Evolutionary conservation across 2,797 vertebrate genomes (phyloP).

Genomic region (Mus caroli): DNA sequence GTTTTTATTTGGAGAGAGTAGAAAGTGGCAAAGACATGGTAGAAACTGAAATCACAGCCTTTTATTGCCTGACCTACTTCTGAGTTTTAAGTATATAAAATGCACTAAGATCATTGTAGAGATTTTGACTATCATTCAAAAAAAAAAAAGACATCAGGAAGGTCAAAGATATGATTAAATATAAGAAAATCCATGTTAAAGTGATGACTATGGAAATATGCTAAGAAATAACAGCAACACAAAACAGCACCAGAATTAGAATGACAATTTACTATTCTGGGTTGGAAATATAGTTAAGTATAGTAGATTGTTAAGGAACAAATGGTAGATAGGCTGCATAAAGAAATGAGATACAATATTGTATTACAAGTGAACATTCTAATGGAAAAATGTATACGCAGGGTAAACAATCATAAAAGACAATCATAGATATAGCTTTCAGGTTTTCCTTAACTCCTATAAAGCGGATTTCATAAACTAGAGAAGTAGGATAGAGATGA

Average conservation of each 20-base stretch:
- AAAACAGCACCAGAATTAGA: background rate
- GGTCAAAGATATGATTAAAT: background rate
- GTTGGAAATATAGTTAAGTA: background rate
- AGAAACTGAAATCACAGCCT: background rate
- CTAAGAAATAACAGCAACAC: background rate
- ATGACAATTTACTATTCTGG: background rate
- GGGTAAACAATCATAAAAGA: background rate
- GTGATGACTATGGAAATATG: background rate
- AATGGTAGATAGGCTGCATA: background rate
- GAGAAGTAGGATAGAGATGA: background rate
- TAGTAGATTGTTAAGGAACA: background rate
- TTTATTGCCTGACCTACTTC: background rate
- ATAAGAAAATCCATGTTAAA: background rate
- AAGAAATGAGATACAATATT: background rate
- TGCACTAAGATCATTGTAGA: background rate
- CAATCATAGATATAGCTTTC: background rate
- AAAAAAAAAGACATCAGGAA: background rate
- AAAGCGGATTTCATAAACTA: constrained; percentile 9
- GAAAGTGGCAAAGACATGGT: background rate
- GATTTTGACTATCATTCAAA: background rate
- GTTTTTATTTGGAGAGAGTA: background rate
- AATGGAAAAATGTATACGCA: background rate
- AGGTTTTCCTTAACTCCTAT: background rate
- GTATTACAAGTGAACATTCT: background rate
- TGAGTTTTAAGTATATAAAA: background rate